Evolutionary conservation across 2,888 invertebrate genomes (phyloP), one percentile per base, ranked within the genome.

Genomic region (Oxytorus armatus): DNA sequence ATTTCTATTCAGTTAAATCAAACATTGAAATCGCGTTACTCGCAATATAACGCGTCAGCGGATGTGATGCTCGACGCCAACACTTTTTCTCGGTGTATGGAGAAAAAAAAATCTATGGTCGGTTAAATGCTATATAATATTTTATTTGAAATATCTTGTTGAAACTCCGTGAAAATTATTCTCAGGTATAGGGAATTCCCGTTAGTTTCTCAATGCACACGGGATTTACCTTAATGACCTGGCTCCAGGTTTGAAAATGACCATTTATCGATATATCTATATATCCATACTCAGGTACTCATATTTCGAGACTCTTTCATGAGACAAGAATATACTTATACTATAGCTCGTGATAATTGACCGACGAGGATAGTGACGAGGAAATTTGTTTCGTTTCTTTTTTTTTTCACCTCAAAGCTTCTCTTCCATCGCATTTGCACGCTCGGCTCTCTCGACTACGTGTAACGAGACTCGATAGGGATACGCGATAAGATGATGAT

Each of bases 1-100:
- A 80, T 80, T 80, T 80, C 80, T 68, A 76, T 80, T 80, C 72
- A 80, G 61, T 68, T 49, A 23, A 42, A 77, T 75, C 68, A 80
- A 80, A 80, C 76, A 79, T 79, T 76, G 80, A 68, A 76, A 76
- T 76, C 76, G 76, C 61, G 55, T 77, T 73, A 73, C 66, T 63
- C 39, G 29, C 51, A 49, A 42, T 47, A 49, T 25, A 63, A 78
- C 36, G 16, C 25, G 53, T 69, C 39, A 18, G 44, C 76, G 55
- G 72, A 76, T 57, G 72, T 68, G 66, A 76, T 63, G 61, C 16
- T 79, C n/a, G 53, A 7, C 23, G 63, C 39, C n/a, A 4, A 16
- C 21, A 59, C 42, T 25, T 39, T n/a, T 53, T 14, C 61, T 53
- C 36, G 23, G 21, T 65, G 63, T 39, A 8, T 10, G 10, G 10